Conservation (phyloP, 1,140 invertebrate species). For the Camponotus pennsylvanicus region DNA sequence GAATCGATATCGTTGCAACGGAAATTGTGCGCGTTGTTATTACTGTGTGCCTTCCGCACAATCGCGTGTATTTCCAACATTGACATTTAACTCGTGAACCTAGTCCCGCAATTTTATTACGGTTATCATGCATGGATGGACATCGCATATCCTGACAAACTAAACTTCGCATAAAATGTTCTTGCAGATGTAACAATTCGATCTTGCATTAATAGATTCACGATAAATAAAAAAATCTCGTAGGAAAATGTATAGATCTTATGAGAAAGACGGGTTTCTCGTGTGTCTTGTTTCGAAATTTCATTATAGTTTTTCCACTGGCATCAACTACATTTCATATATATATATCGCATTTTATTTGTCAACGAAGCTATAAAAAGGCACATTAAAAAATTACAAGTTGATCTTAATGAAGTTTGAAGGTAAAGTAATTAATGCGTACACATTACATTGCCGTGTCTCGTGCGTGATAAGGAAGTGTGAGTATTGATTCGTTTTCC, state of each 20-base stretch:
- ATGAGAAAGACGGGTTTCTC: neutral
- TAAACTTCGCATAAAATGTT: neutral
- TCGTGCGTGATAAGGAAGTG: conserved; percentile 33
- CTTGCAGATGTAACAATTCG: neutral
- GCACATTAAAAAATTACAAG: conserved; percentile 67
- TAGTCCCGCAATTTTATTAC: conserved; percentile 25
- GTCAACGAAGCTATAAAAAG: conserved; percentile 67
- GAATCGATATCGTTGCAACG: conserved; percentile 33
- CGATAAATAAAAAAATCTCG: neutral
- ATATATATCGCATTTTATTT: conserved; percentile 58
- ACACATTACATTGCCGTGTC: conserved; percentile 26
- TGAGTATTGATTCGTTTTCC: conserved; percentile 43
- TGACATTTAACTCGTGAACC: neutral
- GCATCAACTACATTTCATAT: conserved; percentile 38
- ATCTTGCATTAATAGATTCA: neutral
- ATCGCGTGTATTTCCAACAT: neutral
- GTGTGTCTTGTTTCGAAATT: neutral
- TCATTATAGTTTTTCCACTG: neutral
- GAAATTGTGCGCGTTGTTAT: neutral
- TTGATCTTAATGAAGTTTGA: conserved; percentile 52
- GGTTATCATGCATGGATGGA: neutral
- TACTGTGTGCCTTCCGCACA: neutral
- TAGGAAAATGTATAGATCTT: neutral
- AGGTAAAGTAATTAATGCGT: conserved; percentile 43
- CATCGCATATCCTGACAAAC: neutral